Evolutionary conservation across 2,888 invertebrate genomes (phyloP), one percentile per base, ranked within the genome.

Genomic region (Scaptodrosophila latifasciaeformis): DNA sequence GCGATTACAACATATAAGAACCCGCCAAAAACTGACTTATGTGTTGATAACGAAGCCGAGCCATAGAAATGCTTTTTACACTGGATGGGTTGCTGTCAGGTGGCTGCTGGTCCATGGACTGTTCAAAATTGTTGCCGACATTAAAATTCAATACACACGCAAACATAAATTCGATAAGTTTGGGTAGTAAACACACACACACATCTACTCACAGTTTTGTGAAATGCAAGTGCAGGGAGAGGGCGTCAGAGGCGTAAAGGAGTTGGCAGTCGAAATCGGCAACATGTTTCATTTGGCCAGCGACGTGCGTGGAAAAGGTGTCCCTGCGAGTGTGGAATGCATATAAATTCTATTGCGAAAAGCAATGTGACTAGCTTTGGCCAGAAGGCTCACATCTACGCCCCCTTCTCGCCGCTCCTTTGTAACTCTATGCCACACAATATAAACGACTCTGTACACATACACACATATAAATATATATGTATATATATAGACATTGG

Each of bases 81-180:
- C 15, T 10, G 37, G 6, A 5, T 15, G 37, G 9, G 37, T 17
- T 13, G 18, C 15, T 37, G 37, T 2, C n/a, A n/a, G n/a, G n/a
- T n/a, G n/a, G n/a, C n/a, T n/a, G n/a, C n/a, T n/a, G n/a, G n/a
- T n/a, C n/a, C n/a, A n/a, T 10, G 43, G 35, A 48, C 49, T 46
- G 49, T 64, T 58, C 55, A 47, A 59, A 56, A 63, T 54, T 46
- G 54, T 54, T 64, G 58, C 42, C 45, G 53, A 57, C 79, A 75
- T 79, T 79, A 78, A 79, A 70, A 75, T 75, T 75, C 75, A 78
- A 76, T 76, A 70, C 75, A 63, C 76, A 75, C 63, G 52, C 65
- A 66, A 78, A 69, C 67, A 75, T 75, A 75, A 75, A 75, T 78
- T 75, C 72, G 76, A 78, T 78, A 75, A 75, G 58, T 75, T 75